phyloP scores from a whole-genome alignment of 2,888 invertebrate genomes.

The Mylabris sibirica region DNA sequence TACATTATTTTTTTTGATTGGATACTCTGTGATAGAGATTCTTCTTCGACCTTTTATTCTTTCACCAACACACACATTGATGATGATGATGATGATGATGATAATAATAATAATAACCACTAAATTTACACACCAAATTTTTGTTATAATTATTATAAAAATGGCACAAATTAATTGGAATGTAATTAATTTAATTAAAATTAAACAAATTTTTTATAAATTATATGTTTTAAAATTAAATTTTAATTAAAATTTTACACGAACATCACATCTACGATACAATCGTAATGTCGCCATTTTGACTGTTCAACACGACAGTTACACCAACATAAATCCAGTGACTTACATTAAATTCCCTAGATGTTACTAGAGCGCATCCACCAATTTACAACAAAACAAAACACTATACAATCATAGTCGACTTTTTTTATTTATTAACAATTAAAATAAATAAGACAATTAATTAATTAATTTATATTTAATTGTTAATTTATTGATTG shows the following conservation, averaged over 20 bases:
- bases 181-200: slow-evolving; percentile 37
- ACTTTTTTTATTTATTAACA: background rate
- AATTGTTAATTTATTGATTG: slow-evolving; percentile 30
- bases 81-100: background rate
- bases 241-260: no score
- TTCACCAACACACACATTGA: slow-evolving; percentile 16
- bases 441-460: slow-evolving; percentile 1
- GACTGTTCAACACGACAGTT: slow-evolving; percentile 43
- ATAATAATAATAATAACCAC: background rate
- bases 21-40: slow-evolving; percentile 12
- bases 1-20: slow-evolving; percentile 52
- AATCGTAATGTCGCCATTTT: slow-evolving; percentile 54
- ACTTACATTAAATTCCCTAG: slow-evolving; percentile 36
- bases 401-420: background rate
- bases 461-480: background rate
- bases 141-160: background rate
- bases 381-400: slow-evolving; percentile 4
- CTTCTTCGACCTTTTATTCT: slow-evolving; percentile 6
- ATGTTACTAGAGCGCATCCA: background rate
- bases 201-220: no score
- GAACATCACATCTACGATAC: slow-evolving; percentile 43
- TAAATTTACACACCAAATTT: slow-evolving; percentile 4
- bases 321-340: slow-evolving; percentile 34
- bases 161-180: background rate
- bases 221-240: no score